phyloP scores from a whole-genome alignment of 1,140 invertebrate genomes.

The Whitmania pigra region DNA sequence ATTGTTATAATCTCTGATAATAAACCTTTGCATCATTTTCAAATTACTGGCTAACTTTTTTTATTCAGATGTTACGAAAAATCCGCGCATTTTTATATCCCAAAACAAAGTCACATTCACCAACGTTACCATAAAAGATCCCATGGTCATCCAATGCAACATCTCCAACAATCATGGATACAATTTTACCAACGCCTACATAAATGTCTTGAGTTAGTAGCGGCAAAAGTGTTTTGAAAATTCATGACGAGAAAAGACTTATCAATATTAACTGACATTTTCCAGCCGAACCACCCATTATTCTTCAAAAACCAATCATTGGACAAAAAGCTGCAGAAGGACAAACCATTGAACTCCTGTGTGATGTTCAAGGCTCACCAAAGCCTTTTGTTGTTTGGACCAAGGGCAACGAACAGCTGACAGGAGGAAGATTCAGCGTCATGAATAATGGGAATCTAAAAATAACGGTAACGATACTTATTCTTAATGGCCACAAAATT shows the following conservation, averaged over 20 bases:
- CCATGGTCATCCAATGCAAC: constrained; percentile 95
- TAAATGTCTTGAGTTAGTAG: constrained; percentile 66
- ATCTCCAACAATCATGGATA: constrained; percentile 92
- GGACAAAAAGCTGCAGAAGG: constrained; percentile 58
- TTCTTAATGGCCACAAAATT: constrained; percentile 6
- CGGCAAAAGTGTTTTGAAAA: not conserved
- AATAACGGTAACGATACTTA: constrained; percentile 53
- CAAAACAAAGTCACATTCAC: constrained; percentile 64
- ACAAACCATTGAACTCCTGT: constrained; percentile 64
- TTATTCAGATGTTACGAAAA: constrained; percentile 19
- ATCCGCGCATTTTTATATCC: constrained; percentile 46
- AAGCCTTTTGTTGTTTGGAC: constrained; percentile 83
- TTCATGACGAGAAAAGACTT: not conserved
- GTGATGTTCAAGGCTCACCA: constrained; percentile 82
- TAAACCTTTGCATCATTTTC: too few species aligned
- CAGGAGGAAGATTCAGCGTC: constrained; percentile 63
- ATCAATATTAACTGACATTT: not conserved
- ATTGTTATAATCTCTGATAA: too few species aligned
- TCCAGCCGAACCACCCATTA: constrained; percentile 70
- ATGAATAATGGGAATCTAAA: constrained; percentile 65
- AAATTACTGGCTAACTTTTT: not conserved
- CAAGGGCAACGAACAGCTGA: constrained; percentile 61
- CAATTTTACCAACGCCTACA: constrained; percentile 91
- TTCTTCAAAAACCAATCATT: constrained; percentile 64
- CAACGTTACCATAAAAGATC: constrained; percentile 73